Percentiles rank a stretch among this genome's conserved stretches.
phyloP scores from a whole-genome alignment of 2,113 vertebrate species.

The Thoracochromis brauschi region DNA sequence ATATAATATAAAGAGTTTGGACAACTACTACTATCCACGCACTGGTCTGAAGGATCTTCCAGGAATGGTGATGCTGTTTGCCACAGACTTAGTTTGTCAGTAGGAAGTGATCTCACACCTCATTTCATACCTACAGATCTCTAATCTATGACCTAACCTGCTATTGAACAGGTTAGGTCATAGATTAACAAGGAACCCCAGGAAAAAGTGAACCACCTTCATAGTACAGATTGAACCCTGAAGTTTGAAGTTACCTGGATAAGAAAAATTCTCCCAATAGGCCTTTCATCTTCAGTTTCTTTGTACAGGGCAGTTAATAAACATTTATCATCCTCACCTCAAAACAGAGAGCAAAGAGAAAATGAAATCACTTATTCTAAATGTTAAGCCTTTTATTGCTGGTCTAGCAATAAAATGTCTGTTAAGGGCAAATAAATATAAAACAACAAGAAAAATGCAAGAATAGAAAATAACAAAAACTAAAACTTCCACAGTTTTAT shows the following conservation, averaged over 20 bases:
- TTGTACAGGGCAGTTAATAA: neutral
- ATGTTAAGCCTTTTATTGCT: neutral
- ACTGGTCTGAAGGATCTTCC: accelerated
- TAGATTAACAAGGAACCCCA: neutral
- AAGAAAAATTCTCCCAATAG: accelerated
- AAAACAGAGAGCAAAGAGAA: neutral
- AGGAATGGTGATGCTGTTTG: neutral
- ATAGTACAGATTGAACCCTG: neutral
- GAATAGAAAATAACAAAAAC: accelerated
- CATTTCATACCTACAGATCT: neutral
- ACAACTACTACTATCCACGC: accelerated
- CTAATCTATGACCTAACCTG: neutral
- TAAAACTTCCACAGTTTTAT: neutral
- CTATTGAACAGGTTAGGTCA: neutral
- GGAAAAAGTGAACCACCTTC: neutral
- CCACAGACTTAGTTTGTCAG: neutral
- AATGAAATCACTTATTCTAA: neutral
- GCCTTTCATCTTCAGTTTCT: accelerated
- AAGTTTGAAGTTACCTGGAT: neutral
- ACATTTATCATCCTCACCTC: neutral
- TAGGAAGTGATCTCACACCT: neutral
- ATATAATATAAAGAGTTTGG: neutral
- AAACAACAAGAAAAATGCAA: neutral
- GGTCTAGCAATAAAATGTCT: neutral
- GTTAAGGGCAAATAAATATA: accelerated